Evolutionary conservation across 2,113 vertebrate species (phyloP).

Genomic region (Epinephelus moara): DNA sequence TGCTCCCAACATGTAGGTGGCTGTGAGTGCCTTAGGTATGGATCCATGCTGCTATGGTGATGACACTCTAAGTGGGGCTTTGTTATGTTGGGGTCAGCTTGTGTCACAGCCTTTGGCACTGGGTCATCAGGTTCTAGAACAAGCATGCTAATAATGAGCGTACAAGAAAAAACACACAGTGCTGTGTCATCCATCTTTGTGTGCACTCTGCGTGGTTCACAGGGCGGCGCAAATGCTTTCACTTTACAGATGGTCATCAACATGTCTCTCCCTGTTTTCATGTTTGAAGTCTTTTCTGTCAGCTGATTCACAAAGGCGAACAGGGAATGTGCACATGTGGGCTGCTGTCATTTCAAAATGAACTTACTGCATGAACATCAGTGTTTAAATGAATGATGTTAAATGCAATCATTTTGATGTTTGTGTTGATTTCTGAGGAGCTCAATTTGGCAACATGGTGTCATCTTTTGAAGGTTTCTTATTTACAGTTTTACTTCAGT

Average conservation of each 20-base stretch:
- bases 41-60: neutral
- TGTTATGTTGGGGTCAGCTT: constrained; percentile 12
- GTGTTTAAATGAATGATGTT: neutral
- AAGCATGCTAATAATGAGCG: constrained; percentile 9
- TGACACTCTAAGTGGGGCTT: neutral
- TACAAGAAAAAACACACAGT: neutral
- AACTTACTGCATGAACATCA: neutral
- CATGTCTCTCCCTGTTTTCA: neutral
- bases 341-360: neutral
- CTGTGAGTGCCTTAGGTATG: neutral
- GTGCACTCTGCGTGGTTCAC: neutral
- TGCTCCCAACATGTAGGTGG: neutral
- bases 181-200: neutral
- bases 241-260: neutral
- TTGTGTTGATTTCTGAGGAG: neutral
- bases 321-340: neutral
- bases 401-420: neutral
- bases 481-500: neutral
- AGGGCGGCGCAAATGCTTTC: neutral
- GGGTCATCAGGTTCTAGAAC: constrained; percentile 21
- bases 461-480: neutral
- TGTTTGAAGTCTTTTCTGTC: neutral
- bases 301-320: neutral
- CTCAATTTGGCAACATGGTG: neutral
- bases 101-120: neutral